Evolutionary conservation across 2,888 invertebrate species (phyloP), one percentile per base, ranked within the genome.

Genomic region (Pasiphila rectangulata): DNA sequence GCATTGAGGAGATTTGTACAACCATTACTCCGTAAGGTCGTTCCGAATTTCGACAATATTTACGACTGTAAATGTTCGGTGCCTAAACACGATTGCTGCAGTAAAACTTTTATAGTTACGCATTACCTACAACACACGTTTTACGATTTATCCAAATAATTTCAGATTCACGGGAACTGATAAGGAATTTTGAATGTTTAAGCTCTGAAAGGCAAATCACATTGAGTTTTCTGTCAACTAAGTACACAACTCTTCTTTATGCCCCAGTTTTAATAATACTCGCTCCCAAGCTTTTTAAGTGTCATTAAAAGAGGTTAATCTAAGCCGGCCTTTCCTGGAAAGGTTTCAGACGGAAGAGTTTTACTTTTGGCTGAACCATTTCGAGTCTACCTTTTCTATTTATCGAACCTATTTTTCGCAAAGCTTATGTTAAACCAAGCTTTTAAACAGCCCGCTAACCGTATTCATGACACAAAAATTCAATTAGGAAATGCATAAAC

Each of bases 21-120:
- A 47, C 40, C 35, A 50, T 32, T 17, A 17, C 30, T 32, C 17
- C 5, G 30, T 46, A 42, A 43, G 54, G 47, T 56, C 57, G 56
- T 60, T 58, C 63, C 64, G 62, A 65, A 72, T 74, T 76, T 67
- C 69, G 63, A 54, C 56, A 67, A 71, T 76, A 75, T 81, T 80
- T 80, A 77, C 65, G 73, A 70, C 61, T 65, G 59, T 69, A 68
- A 73, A 67, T 57, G 56, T 64, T 64, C 52, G 58, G 67, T 62
- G 60, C 60, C 52, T 59, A 51, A 61, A 63, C 64, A 59, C 69
- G 62, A 68, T 62, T 45, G 59, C 57, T 44, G 52, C 52, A 64
- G 67, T 75, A 72, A 74, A 72, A 66, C 20, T 72, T 81, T 82
- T 83, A 85, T 77, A 59, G 72, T 61, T 59, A 48, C 51, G 59